Conservation (phyloP, 2,797 vertebrate species). For the Limnodromus scolopaceus region DNA sequence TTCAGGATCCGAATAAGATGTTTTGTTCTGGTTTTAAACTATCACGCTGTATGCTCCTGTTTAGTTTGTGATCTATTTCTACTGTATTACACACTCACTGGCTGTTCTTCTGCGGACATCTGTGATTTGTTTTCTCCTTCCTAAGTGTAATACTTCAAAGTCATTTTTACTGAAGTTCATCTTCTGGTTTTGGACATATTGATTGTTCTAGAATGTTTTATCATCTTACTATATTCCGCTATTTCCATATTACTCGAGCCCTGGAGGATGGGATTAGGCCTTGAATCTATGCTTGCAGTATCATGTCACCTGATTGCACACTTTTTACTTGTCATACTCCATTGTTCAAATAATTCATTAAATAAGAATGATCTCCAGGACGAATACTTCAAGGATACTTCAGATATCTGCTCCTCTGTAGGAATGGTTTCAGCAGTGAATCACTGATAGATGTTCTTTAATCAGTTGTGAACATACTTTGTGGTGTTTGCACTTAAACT, state of each 20-base stretch:
- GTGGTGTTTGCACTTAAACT: not conserved
- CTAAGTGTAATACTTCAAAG: not conserved
- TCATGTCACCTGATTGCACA: not conserved
- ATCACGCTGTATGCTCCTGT: not conserved
- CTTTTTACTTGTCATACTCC: not conserved
- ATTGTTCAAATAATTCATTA: not conserved
- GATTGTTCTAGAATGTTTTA: not conserved
- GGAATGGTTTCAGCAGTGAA: not conserved
- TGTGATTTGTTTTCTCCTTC: not conserved
- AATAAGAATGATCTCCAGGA: not conserved
- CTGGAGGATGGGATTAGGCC: not conserved
- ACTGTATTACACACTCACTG: not conserved
- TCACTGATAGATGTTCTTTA: not conserved
- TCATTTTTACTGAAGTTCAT: not conserved
- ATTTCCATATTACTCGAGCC: not conserved
- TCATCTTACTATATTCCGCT: not conserved
- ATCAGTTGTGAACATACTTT: not conserved
- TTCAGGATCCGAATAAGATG: not conserved
- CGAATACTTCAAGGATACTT: not conserved
- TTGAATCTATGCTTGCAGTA: not conserved
- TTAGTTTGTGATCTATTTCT: not conserved
- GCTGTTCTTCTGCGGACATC: not conserved
- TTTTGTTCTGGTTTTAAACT: not conserved
- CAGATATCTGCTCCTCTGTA: not conserved
- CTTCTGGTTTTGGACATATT: not conserved